phyloP scores from a whole-genome alignment of 2,113 vertebrate species.

The Sceloporus undulatus region DNA sequence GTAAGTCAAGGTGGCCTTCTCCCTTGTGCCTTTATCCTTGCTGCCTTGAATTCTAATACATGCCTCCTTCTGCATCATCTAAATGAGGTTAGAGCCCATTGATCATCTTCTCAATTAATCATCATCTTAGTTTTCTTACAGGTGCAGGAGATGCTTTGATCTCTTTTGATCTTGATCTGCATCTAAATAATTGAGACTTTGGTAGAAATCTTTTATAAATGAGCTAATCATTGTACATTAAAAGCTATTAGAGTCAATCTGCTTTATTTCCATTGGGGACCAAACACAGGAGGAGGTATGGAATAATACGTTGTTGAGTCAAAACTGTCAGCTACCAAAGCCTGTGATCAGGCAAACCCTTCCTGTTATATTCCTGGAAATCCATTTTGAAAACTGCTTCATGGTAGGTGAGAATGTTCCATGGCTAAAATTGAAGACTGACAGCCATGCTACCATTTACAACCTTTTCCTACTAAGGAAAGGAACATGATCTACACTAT shows the following conservation, averaged over 20 bases:
- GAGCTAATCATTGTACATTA: conserved; percentile 73
- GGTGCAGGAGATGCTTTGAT: conserved; percentile 67
- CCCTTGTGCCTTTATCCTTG: background rate
- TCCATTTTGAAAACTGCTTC: conserved; percentile 18
- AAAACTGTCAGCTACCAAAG: conserved; percentile 57
- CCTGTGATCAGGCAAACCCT: conserved; percentile 7
- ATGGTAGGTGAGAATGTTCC: background rate
- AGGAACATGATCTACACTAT: background rate
- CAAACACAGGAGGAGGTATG: background rate
- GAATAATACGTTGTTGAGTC: conserved; percentile 58
- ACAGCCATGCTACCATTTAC: background rate
- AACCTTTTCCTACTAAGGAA: conserved; percentile 1
- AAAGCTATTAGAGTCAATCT: conserved; percentile 75
- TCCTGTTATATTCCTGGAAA: background rate
- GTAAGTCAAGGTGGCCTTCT: background rate
- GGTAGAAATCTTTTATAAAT: conserved; percentile 71
- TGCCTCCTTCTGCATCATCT: conserved; percentile 14
- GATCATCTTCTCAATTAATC: conserved; percentile 71
- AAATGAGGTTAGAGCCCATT: conserved; percentile 52
- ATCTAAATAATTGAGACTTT: conserved; percentile 72
- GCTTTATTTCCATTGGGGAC: conserved; percentile 69
- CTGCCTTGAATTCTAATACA: conserved; percentile 30
- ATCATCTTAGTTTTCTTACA: conserved; percentile 60
- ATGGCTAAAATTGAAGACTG: conserved; percentile 4
- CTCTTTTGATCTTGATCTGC: conserved; percentile 68